Base-by-base conservation (phyloP, 1,140 invertebrate species). In the Cyrtorhinus lividipennis region DNA sequence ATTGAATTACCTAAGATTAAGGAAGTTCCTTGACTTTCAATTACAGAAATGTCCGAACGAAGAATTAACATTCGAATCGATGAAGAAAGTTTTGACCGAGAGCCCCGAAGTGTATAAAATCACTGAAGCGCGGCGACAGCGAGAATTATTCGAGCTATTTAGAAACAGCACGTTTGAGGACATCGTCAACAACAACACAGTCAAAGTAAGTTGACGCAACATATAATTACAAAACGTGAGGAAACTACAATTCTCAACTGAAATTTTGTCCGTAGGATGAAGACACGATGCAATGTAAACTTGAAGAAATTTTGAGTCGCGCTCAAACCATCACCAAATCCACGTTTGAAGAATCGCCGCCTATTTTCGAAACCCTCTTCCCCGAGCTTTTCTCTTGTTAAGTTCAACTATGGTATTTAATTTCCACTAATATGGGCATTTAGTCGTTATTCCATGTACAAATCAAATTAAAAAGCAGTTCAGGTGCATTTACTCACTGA, bases 81-180 rank as follows among this genome's bases (percentile, higher is more conserved):
- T 95, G 77, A 91, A 94, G 69, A 83, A 86, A 69, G 85, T 93
- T 30, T 76, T 95, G 89, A 90, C 67, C 82, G 82, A 3, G 78
- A 78, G 15, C 88, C 90, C 68, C 80, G 81, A 10, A 78, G 83
- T 63, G 80, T 82, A 58, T 78, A 83, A 62, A 84, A 86, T 69
- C 83, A 84, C 81, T 82, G 63, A 79, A 83, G 68, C 70, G 79
- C 44, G 77, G 81, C 65, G 82, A 88, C 66, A 80, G 95, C 63
- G 84, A n/a, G 38, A 44, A 44, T n/a, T 44, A n/a, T 44, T 86
- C 64, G 81, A 89, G 67, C 84, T 85, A 57, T 95, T 94, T 76
- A 81, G 88, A 66, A 91, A 84, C 56, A 86, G 87, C 63, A 83
- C 90, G 24, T 95, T 96, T 75, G 83, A 88, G 66, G 90, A 95